Conservation (phyloP, 2,113 vertebrate genomes). For the Ailuropoda melanoleuca region DNA sequence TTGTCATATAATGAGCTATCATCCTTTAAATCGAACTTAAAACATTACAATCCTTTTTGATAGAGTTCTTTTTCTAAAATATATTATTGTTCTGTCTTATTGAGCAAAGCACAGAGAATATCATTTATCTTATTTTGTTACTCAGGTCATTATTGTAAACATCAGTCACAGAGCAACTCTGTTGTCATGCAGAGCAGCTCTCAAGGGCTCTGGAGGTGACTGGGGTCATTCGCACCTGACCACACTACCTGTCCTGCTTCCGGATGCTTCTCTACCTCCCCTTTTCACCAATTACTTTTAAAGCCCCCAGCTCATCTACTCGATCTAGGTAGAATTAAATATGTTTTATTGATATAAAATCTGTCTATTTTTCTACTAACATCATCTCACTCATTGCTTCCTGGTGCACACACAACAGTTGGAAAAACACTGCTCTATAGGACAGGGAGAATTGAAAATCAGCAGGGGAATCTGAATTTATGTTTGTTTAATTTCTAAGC, state of each 20-base stretch:
- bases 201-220: slow-evolving; percentile 46
- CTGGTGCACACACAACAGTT: not conserved
- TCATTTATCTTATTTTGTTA: slow-evolving; percentile 63
- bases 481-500: not conserved
- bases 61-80: slow-evolving; percentile 68
- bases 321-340: not conserved
- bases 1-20: slow-evolving; percentile 68
- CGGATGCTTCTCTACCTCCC: not conserved
- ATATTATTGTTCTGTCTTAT: slow-evolving; percentile 70
- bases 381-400: not conserved
- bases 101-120: slow-evolving; percentile 51
- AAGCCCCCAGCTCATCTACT: not conserved
- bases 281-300: not conserved
- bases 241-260: not conserved
- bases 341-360: not conserved
- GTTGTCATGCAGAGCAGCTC: not conserved
- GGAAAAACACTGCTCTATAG: not conserved
- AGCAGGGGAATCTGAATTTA: not conserved
- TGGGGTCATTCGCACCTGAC: not conserved
- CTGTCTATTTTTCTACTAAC: not conserved
- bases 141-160: slow-evolving; percentile 9
- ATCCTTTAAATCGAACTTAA: slow-evolving; percentile 75
- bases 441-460: not conserved
- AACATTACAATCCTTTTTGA: slow-evolving; percentile 69
- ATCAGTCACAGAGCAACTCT: not conserved